Evolutionary conservation across 2,888 invertebrate species (phyloP), one percentile per base, ranked within the genome.

Genomic region (Slavum lentiscoides): DNA sequence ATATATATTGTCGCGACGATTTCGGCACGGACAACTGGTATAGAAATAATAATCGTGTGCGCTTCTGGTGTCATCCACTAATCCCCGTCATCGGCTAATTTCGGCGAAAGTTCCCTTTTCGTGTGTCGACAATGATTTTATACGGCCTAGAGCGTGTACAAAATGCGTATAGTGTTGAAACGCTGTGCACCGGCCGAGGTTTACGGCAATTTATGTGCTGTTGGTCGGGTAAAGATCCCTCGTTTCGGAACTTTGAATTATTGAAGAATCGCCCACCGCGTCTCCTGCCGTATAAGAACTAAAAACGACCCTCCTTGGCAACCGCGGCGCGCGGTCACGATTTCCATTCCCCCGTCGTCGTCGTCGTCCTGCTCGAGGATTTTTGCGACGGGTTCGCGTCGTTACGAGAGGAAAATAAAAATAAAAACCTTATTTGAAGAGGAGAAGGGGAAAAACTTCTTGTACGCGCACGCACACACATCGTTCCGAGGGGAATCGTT

Each of bases 211-310:
- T 80, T 72, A 80, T 80, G 77, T 77, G 77, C 77, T 62, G 77
- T 70, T 69, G 39, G 70, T 61, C 11, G 62, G 62, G 70, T 80
- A 80, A 80, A 80, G 80, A 80, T 80, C 80, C 69, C 77, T 72
- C 80, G 80, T 70, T 80, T 80, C 66, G 70, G 55, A 58, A 80
- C 80, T 80, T 80, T 80, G 80, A 80, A 80, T 80, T 80, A 80
- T 80, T 80, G 80, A 80, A 80, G 69, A 64, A 80, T 70, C 58
- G 55, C n/a, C 72, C 64, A 13, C 30, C 30, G 4, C 43, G 43
- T 64, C 62, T 53, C 62, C 2, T 53, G 49, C 77, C 69, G 39
- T 59, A 37, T 58, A 49, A 9, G 43, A 7, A 9, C 43, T 43
- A 7, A 43, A 30, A 58, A 80, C 53, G 80, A 64, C 68, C 80